Evolutionary conservation across 2,888 invertebrate genomes (phyloP).

Genomic region (Miltochrista miniata): DNA sequence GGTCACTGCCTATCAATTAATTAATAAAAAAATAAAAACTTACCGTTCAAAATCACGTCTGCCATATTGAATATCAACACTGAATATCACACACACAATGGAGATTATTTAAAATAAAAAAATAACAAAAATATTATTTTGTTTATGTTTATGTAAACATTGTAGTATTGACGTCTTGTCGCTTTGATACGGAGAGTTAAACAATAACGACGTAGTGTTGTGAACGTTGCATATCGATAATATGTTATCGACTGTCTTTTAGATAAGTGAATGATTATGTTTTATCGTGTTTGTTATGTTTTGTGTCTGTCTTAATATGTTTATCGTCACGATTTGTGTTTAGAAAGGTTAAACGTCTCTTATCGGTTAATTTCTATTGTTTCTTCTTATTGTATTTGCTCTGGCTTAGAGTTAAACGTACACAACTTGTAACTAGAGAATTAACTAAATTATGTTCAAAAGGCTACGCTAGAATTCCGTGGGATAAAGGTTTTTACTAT

Average conservation of each 20-base stretch:
- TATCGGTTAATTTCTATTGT: not conserved
- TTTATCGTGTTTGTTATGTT: not conserved
- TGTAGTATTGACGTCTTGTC: constrained; percentile 28
- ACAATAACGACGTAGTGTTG: constrained; percentile 37
- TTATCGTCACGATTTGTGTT: constrained; percentile 3
- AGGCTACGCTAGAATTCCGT: no score
- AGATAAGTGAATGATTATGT: not conserved
- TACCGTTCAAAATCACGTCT: constrained; percentile 10
- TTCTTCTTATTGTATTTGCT: not conserved
- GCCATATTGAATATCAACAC: constrained; percentile 16
- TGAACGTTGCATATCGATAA: constrained; percentile 17
- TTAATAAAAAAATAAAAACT: constrained; percentile 1
- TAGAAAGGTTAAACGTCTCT: not conserved
- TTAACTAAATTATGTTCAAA: no score
- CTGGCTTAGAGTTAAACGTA: no score
- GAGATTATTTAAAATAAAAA: no score
- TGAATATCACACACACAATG: not conserved
- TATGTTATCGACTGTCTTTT: constrained; percentile 1
- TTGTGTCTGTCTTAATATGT: not conserved
- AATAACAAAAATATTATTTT: constrained; percentile 15
- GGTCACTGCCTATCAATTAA: no score
- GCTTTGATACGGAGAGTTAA: constrained; percentile 37
- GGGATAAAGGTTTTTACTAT: no score
- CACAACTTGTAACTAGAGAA: no score
- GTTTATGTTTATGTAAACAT: constrained; percentile 44